Conservation (phyloP, 2,113 vertebrate species). For the Psephotus haematonotus region DNA sequence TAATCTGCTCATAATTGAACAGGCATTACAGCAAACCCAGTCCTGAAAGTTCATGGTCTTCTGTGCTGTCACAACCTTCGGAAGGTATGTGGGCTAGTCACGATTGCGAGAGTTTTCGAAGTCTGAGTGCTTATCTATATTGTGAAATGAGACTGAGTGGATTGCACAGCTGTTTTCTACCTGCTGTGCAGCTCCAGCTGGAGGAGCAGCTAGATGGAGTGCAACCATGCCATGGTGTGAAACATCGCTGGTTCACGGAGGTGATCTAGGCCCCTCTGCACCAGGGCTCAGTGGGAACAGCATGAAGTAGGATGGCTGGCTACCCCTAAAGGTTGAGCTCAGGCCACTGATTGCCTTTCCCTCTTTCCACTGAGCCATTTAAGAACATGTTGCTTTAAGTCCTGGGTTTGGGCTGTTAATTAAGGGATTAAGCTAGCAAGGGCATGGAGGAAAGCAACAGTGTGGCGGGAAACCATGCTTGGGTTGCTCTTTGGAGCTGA, state of each 20-base stretch:
- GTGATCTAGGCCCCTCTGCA: background rate
- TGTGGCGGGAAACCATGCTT: background rate
- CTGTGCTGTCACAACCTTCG: background rate
- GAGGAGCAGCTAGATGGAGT: background rate
- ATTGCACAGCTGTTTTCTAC: background rate
- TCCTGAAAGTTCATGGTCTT: background rate
- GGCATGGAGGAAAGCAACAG: fast-evolving
- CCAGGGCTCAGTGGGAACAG: background rate
- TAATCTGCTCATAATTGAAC: background rate
- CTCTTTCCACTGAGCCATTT: background rate
- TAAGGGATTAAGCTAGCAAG: background rate
- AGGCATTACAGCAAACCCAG: no score
- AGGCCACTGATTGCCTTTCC: fast-evolving
- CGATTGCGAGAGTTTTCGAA: background rate
- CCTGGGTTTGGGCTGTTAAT: background rate
- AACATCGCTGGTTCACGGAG: fast-evolving
- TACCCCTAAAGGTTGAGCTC: background rate
- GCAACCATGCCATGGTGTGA: background rate
- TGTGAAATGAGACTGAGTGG: background rate
- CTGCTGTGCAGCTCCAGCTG: background rate
- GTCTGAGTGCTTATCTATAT: background rate
- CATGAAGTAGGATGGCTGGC: background rate
- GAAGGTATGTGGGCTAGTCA: background rate
- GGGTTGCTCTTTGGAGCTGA: background rate
- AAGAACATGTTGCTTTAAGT: background rate